Conservation (phyloP, 2,113 vertebrate species). For the Lepus europaeus region DNA sequence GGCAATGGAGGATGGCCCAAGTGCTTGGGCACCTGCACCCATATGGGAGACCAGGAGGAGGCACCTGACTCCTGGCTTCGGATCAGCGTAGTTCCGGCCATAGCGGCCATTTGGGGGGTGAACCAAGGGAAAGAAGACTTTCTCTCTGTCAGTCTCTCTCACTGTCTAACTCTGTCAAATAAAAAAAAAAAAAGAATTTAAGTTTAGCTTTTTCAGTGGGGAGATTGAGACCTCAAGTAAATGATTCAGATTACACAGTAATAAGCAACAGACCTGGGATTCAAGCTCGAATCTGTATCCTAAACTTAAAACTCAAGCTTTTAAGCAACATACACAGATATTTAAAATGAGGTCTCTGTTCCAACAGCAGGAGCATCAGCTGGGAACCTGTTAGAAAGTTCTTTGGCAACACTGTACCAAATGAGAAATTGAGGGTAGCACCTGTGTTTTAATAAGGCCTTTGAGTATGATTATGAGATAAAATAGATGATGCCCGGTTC, state of each 20-base stretch:
- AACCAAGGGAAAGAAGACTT: too few species aligned
- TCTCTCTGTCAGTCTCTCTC: too few species aligned
- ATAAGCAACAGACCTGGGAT: not conserved
- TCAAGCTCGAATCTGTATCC: not conserved
- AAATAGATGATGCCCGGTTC: not conserved
- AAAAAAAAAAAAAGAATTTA: not conserved
- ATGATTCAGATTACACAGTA: not conserved
- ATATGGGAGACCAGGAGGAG: too few species aligned
- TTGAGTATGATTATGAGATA: not conserved
- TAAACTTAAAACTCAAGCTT: not conserved
- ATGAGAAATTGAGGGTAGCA: not conserved
- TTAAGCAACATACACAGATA: not conserved
- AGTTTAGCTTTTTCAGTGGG: not conserved
- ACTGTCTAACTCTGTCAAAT: too few species aligned
- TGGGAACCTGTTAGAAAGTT: not conserved
- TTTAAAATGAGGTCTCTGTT: not conserved
- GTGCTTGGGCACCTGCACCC: too few species aligned
- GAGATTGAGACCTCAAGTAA: not conserved
- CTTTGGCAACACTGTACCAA: not conserved
- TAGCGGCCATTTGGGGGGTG: too few species aligned
- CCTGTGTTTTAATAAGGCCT: not conserved
- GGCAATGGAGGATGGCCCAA: too few species aligned
- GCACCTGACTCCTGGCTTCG: too few species aligned
- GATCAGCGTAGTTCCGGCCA: too few species aligned
- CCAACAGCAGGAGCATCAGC: not conserved